Evolutionary conservation across 1,140 invertebrate species (phyloP).

Genomic region (Cheumatopsyche charites): DNA sequence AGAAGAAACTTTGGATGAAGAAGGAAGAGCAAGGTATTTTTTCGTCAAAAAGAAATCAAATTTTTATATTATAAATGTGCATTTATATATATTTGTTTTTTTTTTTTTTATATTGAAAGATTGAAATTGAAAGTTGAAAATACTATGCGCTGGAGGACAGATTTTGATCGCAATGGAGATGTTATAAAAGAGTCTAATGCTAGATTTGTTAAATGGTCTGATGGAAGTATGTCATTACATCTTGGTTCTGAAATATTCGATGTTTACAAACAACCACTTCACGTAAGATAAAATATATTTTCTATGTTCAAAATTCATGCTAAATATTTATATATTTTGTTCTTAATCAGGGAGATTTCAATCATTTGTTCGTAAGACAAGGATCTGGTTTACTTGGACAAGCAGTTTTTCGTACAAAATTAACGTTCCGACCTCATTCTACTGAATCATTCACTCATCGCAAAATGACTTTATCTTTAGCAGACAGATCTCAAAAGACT

Average conservation of each 20-base stretch:
- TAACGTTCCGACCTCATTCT: conserved; percentile 96
- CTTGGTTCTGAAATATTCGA: conserved; percentile 98
- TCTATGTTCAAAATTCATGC: neutral
- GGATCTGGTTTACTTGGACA: conserved; percentile 98
- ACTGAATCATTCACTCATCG: conserved; percentile 98
- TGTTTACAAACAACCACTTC: conserved; percentile 90
- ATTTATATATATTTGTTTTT: conserved; percentile 21
- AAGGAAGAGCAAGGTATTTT: conserved; percentile 83
- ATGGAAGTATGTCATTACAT: conserved; percentile 97
- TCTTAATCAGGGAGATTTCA: conserved; percentile 79
- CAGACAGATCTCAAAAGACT: conserved; percentile 95
- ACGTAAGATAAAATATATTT: conserved; percentile 59
- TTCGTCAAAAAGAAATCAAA: neutral
- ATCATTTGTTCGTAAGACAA: conserved; percentile 95
- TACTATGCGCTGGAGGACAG: conserved; percentile 94
- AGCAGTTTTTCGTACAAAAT: conserved; percentile 94
- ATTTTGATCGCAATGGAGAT: conserved; percentile 83
- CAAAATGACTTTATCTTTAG: conserved; percentile 97
- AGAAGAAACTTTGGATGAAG: conserved; percentile 97
- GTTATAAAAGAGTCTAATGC: conserved; percentile 93
- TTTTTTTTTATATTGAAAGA: conserved; percentile 52
- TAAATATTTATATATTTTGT: conserved; percentile 7
- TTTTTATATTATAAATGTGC: neutral
- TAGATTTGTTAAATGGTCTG: conserved; percentile 94
- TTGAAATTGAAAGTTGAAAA: conserved; percentile 96